Conservation (phyloP, 2,113 vertebrate genomes). For the Ardeotis arabs region DNA sequence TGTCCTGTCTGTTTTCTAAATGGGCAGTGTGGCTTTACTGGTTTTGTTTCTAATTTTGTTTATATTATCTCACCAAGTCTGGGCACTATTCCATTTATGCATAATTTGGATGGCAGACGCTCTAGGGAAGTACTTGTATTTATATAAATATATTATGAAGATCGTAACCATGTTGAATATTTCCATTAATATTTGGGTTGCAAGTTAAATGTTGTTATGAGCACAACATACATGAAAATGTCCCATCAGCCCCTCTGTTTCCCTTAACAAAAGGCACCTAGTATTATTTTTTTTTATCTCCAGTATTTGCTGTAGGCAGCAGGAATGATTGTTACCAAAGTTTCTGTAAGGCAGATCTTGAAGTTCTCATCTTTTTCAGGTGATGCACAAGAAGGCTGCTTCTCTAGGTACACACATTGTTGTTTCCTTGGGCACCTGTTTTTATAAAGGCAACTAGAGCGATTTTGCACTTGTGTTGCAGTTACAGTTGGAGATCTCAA, state of each 20-base stretch:
- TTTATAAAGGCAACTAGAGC: neutral
- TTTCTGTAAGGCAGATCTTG: neutral
- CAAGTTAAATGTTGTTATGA: neutral
- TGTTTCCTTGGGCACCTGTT: neutral
- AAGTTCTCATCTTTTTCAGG: neutral
- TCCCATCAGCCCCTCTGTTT: neutral
- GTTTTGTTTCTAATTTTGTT: conserved; percentile 19
- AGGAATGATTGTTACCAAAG: neutral
- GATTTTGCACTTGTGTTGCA: neutral
- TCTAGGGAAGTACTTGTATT: neutral
- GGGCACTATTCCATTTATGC: neutral
- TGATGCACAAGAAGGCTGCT: neutral
- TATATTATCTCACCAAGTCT: neutral
- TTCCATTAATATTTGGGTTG: neutral
- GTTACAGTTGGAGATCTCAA: neutral
- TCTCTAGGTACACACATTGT: neutral
- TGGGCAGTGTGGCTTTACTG: neutral
- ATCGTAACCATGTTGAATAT: neutral
- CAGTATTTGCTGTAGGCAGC: neutral
- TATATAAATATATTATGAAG: neutral
- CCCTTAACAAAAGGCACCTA: neutral
- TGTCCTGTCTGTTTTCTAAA: neutral
- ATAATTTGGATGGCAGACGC: neutral
- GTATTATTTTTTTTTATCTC: neutral
- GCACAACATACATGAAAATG: neutral